phyloP scores from a whole-genome alignment of 2,888 invertebrate genomes.

The Phlogophora meticulosa region DNA sequence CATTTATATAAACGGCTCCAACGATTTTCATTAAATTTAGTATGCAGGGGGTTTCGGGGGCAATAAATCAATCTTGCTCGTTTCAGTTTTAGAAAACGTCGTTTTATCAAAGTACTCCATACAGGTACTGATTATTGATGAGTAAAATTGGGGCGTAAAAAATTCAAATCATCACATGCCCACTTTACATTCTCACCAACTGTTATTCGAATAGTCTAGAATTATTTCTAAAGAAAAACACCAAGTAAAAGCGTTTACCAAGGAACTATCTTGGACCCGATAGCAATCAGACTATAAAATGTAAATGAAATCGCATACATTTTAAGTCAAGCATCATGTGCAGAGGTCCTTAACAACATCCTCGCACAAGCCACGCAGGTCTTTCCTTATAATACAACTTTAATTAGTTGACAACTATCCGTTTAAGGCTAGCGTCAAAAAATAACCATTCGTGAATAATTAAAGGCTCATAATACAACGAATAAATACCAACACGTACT shows the following conservation, averaged over 20 bases:
- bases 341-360: constrained; percentile 53
- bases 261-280: constrained; percentile 17
- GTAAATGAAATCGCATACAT: constrained; percentile 23
- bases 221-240: constrained; percentile 4
- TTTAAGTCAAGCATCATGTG: constrained; percentile 43
- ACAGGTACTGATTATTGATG: too few relatives aligned
- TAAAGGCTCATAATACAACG: constrained; percentile 53
- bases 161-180: too few relatives aligned
- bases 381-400: constrained; percentile 70
- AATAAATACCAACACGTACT: constrained; percentile 66
- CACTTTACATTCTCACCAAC: too few relatives aligned
- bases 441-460: constrained; percentile 59
- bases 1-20: too few relatives aligned
- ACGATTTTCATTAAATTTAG: too few relatives aligned
- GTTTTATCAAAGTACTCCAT: too few relatives aligned
- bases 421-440: constrained; percentile 62
- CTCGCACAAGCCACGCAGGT: constrained; percentile 38
- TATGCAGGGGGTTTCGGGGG: too few relatives aligned
- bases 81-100: too few relatives aligned
- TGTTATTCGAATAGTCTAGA: too few relatives aligned
- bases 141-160: too few relatives aligned
- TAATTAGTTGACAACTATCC: constrained; percentile 67
- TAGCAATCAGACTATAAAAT: constrained; percentile 32
- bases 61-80: too few relatives aligned
- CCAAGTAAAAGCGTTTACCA: constrained; percentile 1